A percentile compares a stretch with the other conserved stretches of the same genome.
Evolutionary conservation across 2,113 vertebrate genomes (phyloP).

Genomic region (Haliaeetus leucogaster): DNA sequence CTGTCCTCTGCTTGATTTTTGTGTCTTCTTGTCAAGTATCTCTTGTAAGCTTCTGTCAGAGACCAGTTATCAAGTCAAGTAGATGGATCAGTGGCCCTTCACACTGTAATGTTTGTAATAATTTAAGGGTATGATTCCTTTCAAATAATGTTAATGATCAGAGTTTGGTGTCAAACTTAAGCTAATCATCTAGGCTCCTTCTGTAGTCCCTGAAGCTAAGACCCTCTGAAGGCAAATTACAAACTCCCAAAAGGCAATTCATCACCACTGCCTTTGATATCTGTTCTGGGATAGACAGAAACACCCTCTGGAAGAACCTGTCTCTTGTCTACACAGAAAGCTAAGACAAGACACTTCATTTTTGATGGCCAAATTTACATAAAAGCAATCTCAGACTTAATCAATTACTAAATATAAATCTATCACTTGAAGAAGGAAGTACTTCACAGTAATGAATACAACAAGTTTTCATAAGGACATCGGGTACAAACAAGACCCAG

Average conservation of each 20-base stretch:
- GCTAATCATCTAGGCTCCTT: not conserved
- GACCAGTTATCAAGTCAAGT: not conserved
- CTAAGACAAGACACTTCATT: not conserved
- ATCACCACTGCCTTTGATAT: not conserved
- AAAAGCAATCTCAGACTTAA: conserved; percentile 54
- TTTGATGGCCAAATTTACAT: conserved; percentile 23
- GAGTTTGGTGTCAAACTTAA: not conserved
- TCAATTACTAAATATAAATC: conserved; percentile 37
- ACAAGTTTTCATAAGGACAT: not conserved
- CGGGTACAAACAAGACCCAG: not conserved
- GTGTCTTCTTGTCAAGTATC: not conserved
- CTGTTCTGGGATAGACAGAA: not conserved
- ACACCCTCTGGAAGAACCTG: not conserved
- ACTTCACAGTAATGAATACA: not conserved
- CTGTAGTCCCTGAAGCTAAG: not conserved
- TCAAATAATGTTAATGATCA: not conserved
- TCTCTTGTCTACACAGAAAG: not conserved
- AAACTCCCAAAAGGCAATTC: not conserved
- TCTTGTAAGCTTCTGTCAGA: not conserved
- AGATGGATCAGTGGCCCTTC: not conserved
- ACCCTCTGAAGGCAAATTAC: not conserved
- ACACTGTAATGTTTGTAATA: not conserved
- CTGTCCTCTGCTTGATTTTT: not conserved
- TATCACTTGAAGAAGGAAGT: not conserved
- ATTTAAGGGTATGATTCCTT: not conserved